Base-by-base conservation (phyloP, 1,140 invertebrate species). In the Tetranychus cinnabarinus region DNA sequence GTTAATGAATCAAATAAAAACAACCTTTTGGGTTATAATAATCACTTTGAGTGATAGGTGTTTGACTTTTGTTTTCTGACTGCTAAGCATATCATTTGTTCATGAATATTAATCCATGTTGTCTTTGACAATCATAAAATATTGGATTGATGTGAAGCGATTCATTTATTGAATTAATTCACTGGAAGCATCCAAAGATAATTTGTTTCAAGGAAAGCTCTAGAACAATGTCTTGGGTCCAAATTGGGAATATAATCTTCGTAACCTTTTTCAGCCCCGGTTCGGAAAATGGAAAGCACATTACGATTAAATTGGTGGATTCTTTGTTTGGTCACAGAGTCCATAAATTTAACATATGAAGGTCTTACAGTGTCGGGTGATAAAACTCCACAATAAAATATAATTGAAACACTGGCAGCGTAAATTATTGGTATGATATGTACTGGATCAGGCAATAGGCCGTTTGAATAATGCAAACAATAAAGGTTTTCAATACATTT, bases 271-370 rank as follows among this genome's bases (percentile, higher is more conserved):
- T 61, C 62, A 39, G 66, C 62, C 62, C 66, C 61, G n/a, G 64
- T 64, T 31, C 64, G 62, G 62, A 67, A 65, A 39, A 67, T 62
- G 45, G 65, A 61, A 15, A 67, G 54, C 7, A 64, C 62, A 56
- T 63, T 61, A 15, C 66, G 46, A 37, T 67, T 67, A 7, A 67
- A 60, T 52, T 45, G 31, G n/a, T 62, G 52, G 3, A 62, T n/a
- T 83, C 80, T 80, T 71, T 80, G 80, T 47, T 82, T 82, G 7
- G 85, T 86, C 45, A 87, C 72, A 64, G 76, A 78, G 60, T 80
- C 76, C 39, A 88, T 72, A 71, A 87, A 88, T 68, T 82, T 84
- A 78, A 81, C 86, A 71, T 88, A 88, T n/a, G 83, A 84, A 10
- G 81, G 74, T 66, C 85, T 76, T 47, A 88, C 70, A 68, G 80